Evolutionary conservation across 1,140 invertebrate species (phyloP), one percentile per base, ranked within the genome.

Genomic region (Pinna nobilis): DNA sequence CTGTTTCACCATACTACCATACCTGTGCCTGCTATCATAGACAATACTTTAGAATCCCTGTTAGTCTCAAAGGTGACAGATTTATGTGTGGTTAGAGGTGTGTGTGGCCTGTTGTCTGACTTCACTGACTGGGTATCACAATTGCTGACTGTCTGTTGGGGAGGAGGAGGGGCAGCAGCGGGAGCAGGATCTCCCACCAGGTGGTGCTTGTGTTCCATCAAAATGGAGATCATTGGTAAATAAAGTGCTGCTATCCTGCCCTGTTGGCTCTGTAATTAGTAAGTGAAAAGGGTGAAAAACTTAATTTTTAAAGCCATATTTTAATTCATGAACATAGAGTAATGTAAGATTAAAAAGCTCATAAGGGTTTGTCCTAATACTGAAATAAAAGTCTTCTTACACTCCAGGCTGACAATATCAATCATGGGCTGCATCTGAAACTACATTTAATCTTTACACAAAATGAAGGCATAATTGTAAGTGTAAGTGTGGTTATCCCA

Each of bases 241-340:
- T 98, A 98, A 39, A 98, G 90, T 6, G 94, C 91, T 0, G 96
- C 94, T 67, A 99, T 95, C 65, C 97, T 91, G 7, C 93, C 93
- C 82, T 97, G 92, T 84, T 95, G 94, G 53, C 93, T 93, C 93
- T 94, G 76, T 49, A 59, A 59, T n/a, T n/a, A n/a, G n/a, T n/a
- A n/a, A n/a, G n/a, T n/a, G n/a, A n/a, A n/a, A n/a, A n/a, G n/a
- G n/a, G n/a, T n/a, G n/a, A n/a, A n/a, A n/a, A n/a, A n/a, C n/a
- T n/a, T n/a, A n/a, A n/a, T n/a, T n/a, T n/a, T n/a, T n/a, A n/a
- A n/a, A n/a, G n/a, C n/a, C n/a, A n/a, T n/a, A n/a, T n/a, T n/a
- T n/a, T n/a, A n/a, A n/a, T n/a, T n/a, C n/a, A n/a, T n/a, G n/a
- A n/a, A n/a, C n/a, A n/a, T n/a, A n/a, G n/a, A n/a, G n/a, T n/a